Percentiles rank a stretch among this genome's conserved stretches.
Conservation (phyloP, 2,888 invertebrate species). For the Mythimna loreyi region DNA sequence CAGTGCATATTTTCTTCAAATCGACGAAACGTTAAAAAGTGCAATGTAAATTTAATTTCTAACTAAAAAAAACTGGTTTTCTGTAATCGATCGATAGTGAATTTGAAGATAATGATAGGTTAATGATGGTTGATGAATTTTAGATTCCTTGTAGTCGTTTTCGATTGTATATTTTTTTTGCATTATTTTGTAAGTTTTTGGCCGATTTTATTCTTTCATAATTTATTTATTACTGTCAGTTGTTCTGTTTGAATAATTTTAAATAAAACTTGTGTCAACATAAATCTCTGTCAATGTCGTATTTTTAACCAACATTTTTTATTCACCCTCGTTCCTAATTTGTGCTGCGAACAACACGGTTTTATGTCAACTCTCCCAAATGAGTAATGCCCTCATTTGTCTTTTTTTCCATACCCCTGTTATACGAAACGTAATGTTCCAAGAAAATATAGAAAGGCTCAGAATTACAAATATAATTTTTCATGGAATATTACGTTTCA, state of each 20-base stretch:
- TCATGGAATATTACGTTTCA: slow-evolving; percentile 22
- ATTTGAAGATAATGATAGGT: too few relatives aligned
- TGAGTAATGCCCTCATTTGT: slow-evolving; percentile 56
- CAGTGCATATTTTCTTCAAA: too few relatives aligned
- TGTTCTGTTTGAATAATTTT: background rate
- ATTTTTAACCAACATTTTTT: background rate
- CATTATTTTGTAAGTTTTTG: too few relatives aligned
- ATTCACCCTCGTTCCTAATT: slow-evolving; percentile 18
- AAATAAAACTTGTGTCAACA: background rate
- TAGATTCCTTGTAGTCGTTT: too few relatives aligned
- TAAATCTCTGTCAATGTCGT: slow-evolving; percentile 88
- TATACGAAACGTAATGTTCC: slow-evolving; percentile 41
- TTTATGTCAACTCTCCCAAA: slow-evolving; percentile 43
- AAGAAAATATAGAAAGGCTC: slow-evolving; percentile 37
- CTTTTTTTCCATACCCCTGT: slow-evolving; percentile 29
- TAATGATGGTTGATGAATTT: too few relatives aligned
- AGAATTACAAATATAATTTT: slow-evolving; percentile 34
- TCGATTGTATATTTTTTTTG: too few relatives aligned
- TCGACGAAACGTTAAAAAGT: too few relatives aligned
- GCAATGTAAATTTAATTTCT: too few relatives aligned
- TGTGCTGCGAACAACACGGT: slow-evolving; percentile 15
- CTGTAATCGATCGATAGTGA: too few relatives aligned
- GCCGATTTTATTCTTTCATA: background rate
- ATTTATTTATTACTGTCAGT: background rate
- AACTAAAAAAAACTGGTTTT: too few relatives aligned